Conservation (phyloP, 2,888 invertebrate genomes). For the Eilema griseolum region DNA sequence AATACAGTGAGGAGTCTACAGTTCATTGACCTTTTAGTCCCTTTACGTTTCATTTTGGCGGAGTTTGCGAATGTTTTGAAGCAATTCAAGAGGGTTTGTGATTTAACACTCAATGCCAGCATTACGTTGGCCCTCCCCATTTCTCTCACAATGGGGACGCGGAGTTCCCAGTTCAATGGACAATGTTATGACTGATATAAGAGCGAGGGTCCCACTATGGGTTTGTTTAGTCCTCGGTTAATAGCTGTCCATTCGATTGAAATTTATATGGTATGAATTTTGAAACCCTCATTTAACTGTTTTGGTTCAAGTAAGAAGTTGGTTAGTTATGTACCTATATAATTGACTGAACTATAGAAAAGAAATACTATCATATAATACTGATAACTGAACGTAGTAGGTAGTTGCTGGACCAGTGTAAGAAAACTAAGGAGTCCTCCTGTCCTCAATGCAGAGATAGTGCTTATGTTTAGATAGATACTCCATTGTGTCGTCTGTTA, state of each 20-base stretch:
- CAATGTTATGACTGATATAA: slow-evolving; percentile 27
- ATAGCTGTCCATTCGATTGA: slow-evolving; percentile 64
- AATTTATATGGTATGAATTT: slow-evolving; percentile 51
- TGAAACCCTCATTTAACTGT: neutral
- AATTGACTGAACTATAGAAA: too few relatives aligned
- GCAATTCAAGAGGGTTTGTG: slow-evolving; percentile 56
- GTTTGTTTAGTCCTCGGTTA: slow-evolving; percentile 46
- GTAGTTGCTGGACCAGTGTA: too few relatives aligned
- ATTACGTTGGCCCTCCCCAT: slow-evolving; percentile 55
- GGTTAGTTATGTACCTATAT: neutral
- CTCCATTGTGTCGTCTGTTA: neutral
- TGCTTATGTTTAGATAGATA: neutral
- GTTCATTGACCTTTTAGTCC: slow-evolving; percentile 37
- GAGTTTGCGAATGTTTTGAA: slow-evolving; percentile 25
- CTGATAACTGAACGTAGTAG: too few relatives aligned
- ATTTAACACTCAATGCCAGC: slow-evolving; percentile 56
- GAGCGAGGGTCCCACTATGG: slow-evolving; percentile 52
- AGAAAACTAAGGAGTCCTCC: neutral
- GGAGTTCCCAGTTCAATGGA: slow-evolving; percentile 41
- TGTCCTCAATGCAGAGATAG: neutral
- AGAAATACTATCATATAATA: too few relatives aligned
- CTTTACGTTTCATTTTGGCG: slow-evolving; percentile 19
- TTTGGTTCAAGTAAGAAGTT: neutral
- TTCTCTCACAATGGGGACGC: slow-evolving; percentile 46
- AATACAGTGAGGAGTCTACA: neutral